A percentile compares a stretch with the other conserved stretches of the same genome.
Evolutionary conservation across 2,113 vertebrate species (phyloP).

Genomic region (Anarrhichthys ocellatus): DNA sequence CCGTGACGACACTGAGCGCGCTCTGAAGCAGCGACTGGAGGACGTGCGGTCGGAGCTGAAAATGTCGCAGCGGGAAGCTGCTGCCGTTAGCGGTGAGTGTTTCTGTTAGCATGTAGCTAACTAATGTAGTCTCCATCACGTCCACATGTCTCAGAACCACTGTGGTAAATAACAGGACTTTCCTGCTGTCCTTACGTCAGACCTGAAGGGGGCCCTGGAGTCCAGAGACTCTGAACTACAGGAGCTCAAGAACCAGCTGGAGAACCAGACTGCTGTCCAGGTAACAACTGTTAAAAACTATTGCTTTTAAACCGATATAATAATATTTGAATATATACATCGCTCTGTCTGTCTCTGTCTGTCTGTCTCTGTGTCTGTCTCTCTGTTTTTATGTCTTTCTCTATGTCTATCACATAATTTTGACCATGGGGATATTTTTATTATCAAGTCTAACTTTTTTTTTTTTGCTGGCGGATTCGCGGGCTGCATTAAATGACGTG

Average conservation of each 20-base stretch:
- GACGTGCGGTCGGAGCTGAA: slow-evolving; percentile 2
- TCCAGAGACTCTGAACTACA: slow-evolving; percentile 24
- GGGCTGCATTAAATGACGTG: no score
- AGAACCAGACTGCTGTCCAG: slow-evolving; percentile 18
- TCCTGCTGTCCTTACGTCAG: neutral
- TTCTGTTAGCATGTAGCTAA: neutral
- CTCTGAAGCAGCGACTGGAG: slow-evolving; percentile 14
- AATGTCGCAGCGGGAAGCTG: neutral
- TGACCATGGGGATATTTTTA: no score
- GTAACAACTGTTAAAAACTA: neutral
- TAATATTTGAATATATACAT: no score
- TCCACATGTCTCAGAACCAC: neutral
- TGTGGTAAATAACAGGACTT: neutral
- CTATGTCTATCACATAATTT: no score
- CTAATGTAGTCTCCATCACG: neutral
- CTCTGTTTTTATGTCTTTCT: no score
- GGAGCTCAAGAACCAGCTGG: slow-evolving; percentile 32
- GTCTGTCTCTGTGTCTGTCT: no score
- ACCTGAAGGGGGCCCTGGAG: slow-evolving; percentile 30
- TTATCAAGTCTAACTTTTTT: no score
- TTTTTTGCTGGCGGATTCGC: no score
- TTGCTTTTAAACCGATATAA: neutral
- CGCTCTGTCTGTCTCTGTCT: no score
- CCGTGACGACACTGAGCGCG: neutral
- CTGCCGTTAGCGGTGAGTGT: slow-evolving; percentile 22